Evolutionary conservation across 2,888 invertebrate species (phyloP), one percentile per base, ranked within the genome.

Genomic region (Pristionchus japonicus): DNA sequence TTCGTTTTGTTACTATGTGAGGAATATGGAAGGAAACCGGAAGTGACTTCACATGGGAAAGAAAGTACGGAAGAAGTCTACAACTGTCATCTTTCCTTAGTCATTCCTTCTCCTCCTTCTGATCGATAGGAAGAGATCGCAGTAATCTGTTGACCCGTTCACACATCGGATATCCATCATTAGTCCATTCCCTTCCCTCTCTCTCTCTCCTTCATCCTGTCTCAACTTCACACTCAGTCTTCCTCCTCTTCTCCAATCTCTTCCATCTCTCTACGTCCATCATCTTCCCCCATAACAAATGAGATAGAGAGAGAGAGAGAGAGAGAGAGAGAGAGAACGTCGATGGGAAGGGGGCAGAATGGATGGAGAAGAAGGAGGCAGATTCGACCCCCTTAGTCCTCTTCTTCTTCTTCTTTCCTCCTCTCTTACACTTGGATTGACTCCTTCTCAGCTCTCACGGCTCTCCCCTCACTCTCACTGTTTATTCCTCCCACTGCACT

Each of bases 231-330:
- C 82, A 52, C 82, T 57, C 82, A 31, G 52, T 52, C 57, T 9
- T 57, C 57, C n/a, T 52, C 49, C 20, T 34, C 34, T 23, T 52
- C 27, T 31, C 31, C 47, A 34, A 82, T 82, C 52, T 52, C 82
- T 49, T 49, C 82, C 82, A 49, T 82, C 82, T 82, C 47, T 82
- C 43, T n/a, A 77, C 77, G 77, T 77, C 77, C 77, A 77, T 77
- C 77, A 77, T 77, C 43, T 43, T 64, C 70, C 70, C 52, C 37
- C 82, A 57, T 57, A 82, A 49, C 82, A 82, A 82, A 52, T 82
- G 82, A 82, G 82, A 49, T 52, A 49, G 82, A 57, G 52, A 40
- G 40, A 47, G 47, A n/a, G 80, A 43, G 82, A 77, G 82, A 82
- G 82, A 49, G 34, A 49, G 82, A 57, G 52, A 40, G 40, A 47